These are phyloP conservation scores for Megalurothrips usitatus DNA, from an alignment of 2,888 invertebrate species.

Conservation along the genomic window DNA sequence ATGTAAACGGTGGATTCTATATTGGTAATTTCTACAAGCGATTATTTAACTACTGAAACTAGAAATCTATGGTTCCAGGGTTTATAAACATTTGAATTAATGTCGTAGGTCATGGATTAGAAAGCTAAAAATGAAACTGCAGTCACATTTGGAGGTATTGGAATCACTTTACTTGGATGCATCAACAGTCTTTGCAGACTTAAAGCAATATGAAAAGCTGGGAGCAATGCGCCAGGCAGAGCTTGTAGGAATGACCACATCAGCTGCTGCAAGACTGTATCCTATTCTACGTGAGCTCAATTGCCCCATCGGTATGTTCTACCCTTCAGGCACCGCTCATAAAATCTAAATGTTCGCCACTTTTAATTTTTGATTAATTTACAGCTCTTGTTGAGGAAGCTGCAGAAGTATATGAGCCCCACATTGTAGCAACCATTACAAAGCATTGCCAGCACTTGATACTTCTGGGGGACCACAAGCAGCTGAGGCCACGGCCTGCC, in stretches of 20 bases:
- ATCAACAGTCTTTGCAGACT: background rate
- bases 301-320: conserved; percentile 56
- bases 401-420: conserved; percentile 80
- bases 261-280: conserved; percentile 66
- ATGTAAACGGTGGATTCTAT: background rate
- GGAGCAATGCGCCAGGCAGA: conserved; percentile 52
- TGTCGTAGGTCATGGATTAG: background rate
- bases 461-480: conserved; percentile 61
- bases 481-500: background rate
- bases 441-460: conserved; percentile 72
- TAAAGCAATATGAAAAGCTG: conserved; percentile 55
- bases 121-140: background rate
- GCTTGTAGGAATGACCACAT: conserved; percentile 72
- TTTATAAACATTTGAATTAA: background rate
- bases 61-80: background rate
- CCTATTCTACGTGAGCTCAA: conserved; percentile 57
- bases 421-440: conserved; percentile 71
- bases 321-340: too few species aligned
- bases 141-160: background rate
- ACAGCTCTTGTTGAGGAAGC: conserved; percentile 81
- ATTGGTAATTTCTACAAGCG: background rate
- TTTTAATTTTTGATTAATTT: conserved; percentile 36
- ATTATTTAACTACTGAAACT: background rate
- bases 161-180: background rate
- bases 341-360: background rate